Conservation (phyloP, 2,113 vertebrate genomes). For the Trochalopteron elliotii region DNA sequence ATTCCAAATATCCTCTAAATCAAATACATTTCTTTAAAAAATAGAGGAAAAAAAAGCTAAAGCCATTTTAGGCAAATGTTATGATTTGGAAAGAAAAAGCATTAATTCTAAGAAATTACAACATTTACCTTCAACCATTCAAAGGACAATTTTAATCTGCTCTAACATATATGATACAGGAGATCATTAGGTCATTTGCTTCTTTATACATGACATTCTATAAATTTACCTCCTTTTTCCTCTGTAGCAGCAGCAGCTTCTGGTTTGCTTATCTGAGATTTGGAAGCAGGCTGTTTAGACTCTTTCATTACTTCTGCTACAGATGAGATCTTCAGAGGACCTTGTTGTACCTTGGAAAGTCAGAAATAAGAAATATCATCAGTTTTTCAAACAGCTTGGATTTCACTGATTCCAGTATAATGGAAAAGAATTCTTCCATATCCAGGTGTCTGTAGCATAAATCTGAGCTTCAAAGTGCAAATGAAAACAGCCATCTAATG, state of each 20-base stretch:
- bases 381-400: neutral
- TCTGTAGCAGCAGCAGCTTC: slow-evolving; percentile 58
- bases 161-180: neutral
- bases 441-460: neutral
- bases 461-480: neutral
- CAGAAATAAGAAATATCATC: neutral
- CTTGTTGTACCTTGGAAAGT: slow-evolving; percentile 69
- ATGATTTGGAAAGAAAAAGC: neutral
- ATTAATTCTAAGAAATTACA: neutral
- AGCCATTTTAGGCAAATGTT: neutral
- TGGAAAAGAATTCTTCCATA: neutral
- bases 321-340: slow-evolving; percentile 81
- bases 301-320: slow-evolving; percentile 83
- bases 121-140: neutral
- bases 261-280: slow-evolving; percentile 66
- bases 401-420: rapidly evolving
- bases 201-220: neutral
- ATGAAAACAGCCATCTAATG: neutral
- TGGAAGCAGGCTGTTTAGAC: slow-evolving; percentile 69
- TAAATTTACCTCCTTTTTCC: slow-evolving; percentile 75
- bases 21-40: neutral
- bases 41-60: rapidly evolving
- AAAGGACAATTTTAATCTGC: neutral
- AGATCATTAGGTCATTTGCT: neutral
- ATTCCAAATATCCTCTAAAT: neutral